Conservation (phyloP, 2,113 vertebrate species). For the Phaethornis superciliosus region DNA sequence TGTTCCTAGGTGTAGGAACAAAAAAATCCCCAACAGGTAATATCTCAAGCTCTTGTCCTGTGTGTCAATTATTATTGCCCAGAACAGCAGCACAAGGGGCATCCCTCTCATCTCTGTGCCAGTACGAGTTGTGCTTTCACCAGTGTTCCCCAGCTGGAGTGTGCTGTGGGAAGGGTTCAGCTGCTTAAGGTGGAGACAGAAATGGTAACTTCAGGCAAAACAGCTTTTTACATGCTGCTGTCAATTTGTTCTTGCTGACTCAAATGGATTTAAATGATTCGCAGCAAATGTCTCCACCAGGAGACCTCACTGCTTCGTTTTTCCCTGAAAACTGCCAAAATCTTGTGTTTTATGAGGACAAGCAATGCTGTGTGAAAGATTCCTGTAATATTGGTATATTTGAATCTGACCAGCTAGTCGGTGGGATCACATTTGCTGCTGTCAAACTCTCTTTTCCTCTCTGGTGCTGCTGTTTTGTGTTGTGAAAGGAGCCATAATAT, state of each 20-base stretch:
- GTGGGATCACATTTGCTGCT: background rate
- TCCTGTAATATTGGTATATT: background rate
- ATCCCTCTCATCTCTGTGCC: background rate
- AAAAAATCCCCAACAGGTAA: background rate
- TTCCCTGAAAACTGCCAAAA: background rate
- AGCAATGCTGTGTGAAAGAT: background rate
- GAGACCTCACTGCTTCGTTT: background rate
- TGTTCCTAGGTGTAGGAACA: background rate
- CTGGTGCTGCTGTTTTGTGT: background rate
- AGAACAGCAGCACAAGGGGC: background rate
- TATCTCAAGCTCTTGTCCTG: background rate
- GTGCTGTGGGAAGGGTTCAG: background rate
- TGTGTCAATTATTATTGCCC: background rate
- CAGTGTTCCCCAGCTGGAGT: background rate
- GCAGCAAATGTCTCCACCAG: background rate
- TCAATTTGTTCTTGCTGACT: background rate
- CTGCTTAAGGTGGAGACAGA: background rate
- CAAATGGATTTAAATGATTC: background rate
- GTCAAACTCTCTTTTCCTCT: background rate
- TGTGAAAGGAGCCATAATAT: background rate
- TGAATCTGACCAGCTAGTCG: background rate
- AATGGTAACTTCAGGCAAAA: background rate
- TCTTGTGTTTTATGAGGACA: background rate
- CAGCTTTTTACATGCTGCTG: background rate
- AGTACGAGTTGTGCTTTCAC: background rate